Evolutionary conservation across 2,797 vertebrate species (phyloP), one percentile per base, ranked within the genome.

Genomic region (Danio kyathit): DNA sequence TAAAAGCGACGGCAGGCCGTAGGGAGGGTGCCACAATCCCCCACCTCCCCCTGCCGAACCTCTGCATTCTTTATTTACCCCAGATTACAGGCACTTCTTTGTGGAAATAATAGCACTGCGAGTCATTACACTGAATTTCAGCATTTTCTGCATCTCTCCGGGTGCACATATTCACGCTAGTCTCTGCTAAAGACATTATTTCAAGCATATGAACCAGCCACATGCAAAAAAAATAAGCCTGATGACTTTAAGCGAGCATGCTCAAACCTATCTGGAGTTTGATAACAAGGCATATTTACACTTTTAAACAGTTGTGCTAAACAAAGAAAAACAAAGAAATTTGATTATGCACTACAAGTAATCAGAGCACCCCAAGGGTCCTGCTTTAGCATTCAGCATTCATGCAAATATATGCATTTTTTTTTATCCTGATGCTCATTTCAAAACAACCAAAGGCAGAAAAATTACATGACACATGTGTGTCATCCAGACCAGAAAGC

Each of bases 401-500:
- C 19, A n/a, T 57, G 19, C 17, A 73, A 16, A 73, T 57, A 10
- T 66, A 19, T 57, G 13, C 0, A 2, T 19, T 71, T 67, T n/a
- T 29, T 41, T 12, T 13, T 1, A 1, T 4, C n/a, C 3, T 4
- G 13, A 21, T 76, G 61, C 7, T 65, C n/a, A 43, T 73, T 73
- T 73, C 43, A 44, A 52, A 41, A 38, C 9, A 56, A 56, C n/a
- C n/a, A 64, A 76, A 43, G 9, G 16, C 57, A 61, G 19, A 74
- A 40, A 38, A 21, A 12, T 57, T 61, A 51, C 16, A 3, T 17
- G 11, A 41, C 29, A 43, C 46, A 41, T 41, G 73, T 89, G 88
- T 86, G 85, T 89, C 79, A 86, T 79, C 56, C 64, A 80, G 82
- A 83, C 82, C 83, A 83, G 87, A 76, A 86, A 81, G 80, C 74